Conservation (phyloP, 2,797 vertebrate species). For the Remorina albescens region DNA sequence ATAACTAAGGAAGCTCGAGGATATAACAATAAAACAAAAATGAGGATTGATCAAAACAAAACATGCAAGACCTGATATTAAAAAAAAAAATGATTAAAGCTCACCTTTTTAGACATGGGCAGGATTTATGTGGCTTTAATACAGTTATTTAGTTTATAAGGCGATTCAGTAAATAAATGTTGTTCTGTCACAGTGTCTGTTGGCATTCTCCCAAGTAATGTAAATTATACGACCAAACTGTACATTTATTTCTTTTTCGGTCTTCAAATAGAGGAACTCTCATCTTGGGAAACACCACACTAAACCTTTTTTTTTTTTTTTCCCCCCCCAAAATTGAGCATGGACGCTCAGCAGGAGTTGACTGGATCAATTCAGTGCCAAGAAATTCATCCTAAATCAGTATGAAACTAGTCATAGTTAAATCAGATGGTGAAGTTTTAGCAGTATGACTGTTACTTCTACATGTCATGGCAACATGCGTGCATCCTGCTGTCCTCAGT, state of each 20-base stretch:
- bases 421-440: not conserved
- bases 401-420: not conserved
- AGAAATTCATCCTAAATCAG: not conserved
- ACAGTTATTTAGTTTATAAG: too few species aligned
- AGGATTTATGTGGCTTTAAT: not conserved
- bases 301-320: too few species aligned
- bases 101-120: not conserved
- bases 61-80: too few species aligned
- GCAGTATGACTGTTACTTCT: not conserved
- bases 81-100: not conserved
- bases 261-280: not conserved
- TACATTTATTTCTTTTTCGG: too few species aligned
- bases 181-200: too few species aligned
- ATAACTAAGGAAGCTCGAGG: not conserved
- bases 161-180: too few species aligned
- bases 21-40: too few species aligned
- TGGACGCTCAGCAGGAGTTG: not conserved
- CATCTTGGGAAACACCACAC: conserved; percentile 16
- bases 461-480: not conserved
- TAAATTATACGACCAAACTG: too few species aligned
- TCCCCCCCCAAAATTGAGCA: conserved; percentile 27
- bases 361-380: not conserved
- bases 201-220: too few species aligned
- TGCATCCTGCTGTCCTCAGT: conserved; percentile 17
- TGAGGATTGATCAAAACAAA: too few species aligned